Conservation (phyloP, 2,888 invertebrate genomes). For the Sesia bembeciformis region DNA sequence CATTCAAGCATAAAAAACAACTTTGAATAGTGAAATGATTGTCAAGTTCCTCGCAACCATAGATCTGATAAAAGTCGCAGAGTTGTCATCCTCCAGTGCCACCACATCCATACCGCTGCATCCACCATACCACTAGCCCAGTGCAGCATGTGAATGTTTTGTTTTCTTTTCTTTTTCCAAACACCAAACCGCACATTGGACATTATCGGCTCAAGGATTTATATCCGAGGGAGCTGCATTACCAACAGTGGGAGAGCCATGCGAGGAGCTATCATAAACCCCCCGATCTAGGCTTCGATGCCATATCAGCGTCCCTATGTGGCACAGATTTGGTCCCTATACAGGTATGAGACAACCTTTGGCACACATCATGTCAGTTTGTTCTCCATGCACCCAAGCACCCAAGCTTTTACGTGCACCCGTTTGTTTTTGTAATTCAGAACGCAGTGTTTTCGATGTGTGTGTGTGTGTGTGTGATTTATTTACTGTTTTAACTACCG, state of each 20-base stretch:
- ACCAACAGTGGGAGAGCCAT: constrained; percentile 81
- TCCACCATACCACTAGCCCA: constrained; percentile 60
- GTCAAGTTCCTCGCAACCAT: too few species aligned
- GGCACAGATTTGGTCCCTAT: constrained; percentile 69
- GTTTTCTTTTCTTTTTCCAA: constrained; percentile 73
- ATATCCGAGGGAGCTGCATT: constrained; percentile 74
- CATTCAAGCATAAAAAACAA: too few species aligned
- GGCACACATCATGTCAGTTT: constrained; percentile 48
- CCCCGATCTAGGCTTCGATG: constrained; percentile 71
- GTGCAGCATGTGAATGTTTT: constrained; percentile 76
- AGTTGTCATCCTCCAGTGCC: constrained; percentile 35
- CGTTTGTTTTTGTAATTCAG: constrained; percentile 27
- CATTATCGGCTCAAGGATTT: constrained; percentile 69
- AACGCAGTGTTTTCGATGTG: constrained; percentile 38
- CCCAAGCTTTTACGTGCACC: constrained; percentile 62
- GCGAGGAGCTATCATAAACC: constrained; percentile 75
- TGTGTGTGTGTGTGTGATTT: constrained; percentile 18
- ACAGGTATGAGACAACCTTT: constrained; percentile 65
- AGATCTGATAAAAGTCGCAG: constrained; percentile 27
- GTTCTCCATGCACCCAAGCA: constrained; percentile 55
- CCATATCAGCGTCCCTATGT: constrained; percentile 64
- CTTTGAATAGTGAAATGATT: too few species aligned
- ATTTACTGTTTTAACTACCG: constrained; percentile 1
- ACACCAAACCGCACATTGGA: constrained; percentile 71
- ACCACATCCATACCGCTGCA: constrained; percentile 51